These are phyloP conservation scores for Watsonalla binaria DNA, from an alignment of 2,888 invertebrate species.

Conservation along the genomic window DNA sequence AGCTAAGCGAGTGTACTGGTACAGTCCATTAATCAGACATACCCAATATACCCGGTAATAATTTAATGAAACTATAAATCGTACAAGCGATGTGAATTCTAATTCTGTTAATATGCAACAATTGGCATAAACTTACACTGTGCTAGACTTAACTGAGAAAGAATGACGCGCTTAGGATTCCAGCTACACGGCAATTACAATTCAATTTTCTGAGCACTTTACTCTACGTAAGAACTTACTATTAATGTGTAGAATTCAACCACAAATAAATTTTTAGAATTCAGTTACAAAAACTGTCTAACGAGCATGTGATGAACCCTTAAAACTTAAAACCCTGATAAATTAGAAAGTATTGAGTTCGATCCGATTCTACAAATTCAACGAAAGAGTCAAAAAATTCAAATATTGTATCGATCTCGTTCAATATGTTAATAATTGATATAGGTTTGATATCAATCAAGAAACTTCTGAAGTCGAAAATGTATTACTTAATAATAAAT, in stretches of 20 bases:
- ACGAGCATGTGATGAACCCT: conserved; percentile 41
- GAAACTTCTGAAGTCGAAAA: no score
- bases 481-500: no score
- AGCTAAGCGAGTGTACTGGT: conserved; percentile 48
- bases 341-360: no score
- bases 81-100: conserved; percentile 36
- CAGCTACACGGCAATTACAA: conserved; percentile 62
- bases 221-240: conserved; percentile 36
- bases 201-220: conserved; percentile 63
- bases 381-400: no score
- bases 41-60: conserved; percentile 40
- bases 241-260: no score
- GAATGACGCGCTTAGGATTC: conserved; percentile 59
- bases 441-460: no score
- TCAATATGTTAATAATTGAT: no score
- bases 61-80: conserved; percentile 55
- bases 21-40: conserved; percentile 54
- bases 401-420: no score
- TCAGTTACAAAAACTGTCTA: conserved; percentile 19
- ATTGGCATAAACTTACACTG: conserved; percentile 37
- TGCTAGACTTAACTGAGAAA: conserved; percentile 26
- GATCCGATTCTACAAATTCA: no score
- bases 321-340: no score
- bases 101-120: conserved; percentile 68
- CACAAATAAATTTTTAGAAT: conserved; percentile 3